Evolutionary conservation across 2,113 vertebrate genomes (phyloP), one percentile per base, ranked within the genome.

Genomic region (Archocentrus centrarchus): DNA sequence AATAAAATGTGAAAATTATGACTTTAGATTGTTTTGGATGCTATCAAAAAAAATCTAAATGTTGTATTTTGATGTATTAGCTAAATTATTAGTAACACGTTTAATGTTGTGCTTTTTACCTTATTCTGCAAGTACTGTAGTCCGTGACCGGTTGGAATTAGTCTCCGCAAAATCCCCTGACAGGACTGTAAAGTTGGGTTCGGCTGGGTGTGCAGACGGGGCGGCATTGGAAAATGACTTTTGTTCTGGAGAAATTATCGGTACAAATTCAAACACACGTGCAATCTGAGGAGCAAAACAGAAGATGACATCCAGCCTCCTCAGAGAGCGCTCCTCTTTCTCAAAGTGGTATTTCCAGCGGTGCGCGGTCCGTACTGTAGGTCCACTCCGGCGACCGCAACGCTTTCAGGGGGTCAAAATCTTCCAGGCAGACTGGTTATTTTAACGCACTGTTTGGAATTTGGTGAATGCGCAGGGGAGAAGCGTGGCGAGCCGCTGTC

Each of bases 161-260:
- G 57, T 88, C 75, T 85, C 83, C 80, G 81, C 66, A 82, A 89
- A 90, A 92, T 88, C 88, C 81, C 62, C 55, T 37, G 81, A 75
- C 6, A 47, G 75, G 77, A 85, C 60, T 8, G 86, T 77, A 32
- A 91, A 94, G 84, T 88, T 90, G 41, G 11, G 64, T 9, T 77
- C 57, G 27, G 50, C 62, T 82, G 62, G 3, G 79, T 73, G 86
- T 81, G 20, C 1, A 58, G 41, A 83, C 80, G 4, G 53, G 62
- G 55, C 68, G 61, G 75, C 90, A 90, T 90, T 61, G 30, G 59
- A 75, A 61, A 77, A 47, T 4, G 39, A 82, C 35, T 78, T 70
- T 80, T 32, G 64, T 76, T 27, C 22, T 5, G 11, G 37, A 9
- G 30, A 55, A 55, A 84, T 0, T 20, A 14, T 70, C 10, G 66